Base-by-base conservation (phyloP, 2,797 vertebrate genomes). In the Coilia nasus region DNA sequence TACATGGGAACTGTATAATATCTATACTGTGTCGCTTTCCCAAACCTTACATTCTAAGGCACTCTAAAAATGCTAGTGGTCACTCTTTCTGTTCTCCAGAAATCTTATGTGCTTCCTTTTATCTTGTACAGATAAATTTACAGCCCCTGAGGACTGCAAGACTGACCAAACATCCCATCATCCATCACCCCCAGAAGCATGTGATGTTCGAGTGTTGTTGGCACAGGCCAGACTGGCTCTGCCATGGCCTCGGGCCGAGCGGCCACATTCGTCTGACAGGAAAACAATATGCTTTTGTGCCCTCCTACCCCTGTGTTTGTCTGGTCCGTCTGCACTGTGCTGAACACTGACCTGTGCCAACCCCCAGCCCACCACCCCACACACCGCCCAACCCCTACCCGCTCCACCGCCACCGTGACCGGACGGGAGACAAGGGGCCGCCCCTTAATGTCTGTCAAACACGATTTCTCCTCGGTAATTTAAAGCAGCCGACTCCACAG, bases 271-370 rank as follows among this genome's bases (percentile, higher is more conserved):
- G 88, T 83, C 86, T 23, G 83, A 11, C 17, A 81, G 83, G 85
- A 59, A 44, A 81, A 90, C 87, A 92, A 86, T 83, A 25, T 2
- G 12, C 67, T 83, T 81, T 88, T 90, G 78, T 86, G 80, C 75
- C 84, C 85, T 87, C 81, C 87, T 46, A 64, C 4, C 60, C 83
- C 81, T 84, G 82, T 78, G 41, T 64, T 87, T 85, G 64, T 85
- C n/a, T 57, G 75, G 81, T 81, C 31, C 15, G 17, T 9, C 59
- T 44, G 83, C 35, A 81, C 62, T 25, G 41, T 31, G 67, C 60
- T 31, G 44, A 82, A 82, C 31, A 78, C 71, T 78, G 71, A 78
- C 71, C 71, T 41, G 9, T 17, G 67, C 67, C 35, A 15, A 54
- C 50, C 50, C 50, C 50, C 9, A 54, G 50, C 50, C 50, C 50